phyloP scores from a whole-genome alignment of 2,113 vertebrate genomes.

The Galbula dea region DNA sequence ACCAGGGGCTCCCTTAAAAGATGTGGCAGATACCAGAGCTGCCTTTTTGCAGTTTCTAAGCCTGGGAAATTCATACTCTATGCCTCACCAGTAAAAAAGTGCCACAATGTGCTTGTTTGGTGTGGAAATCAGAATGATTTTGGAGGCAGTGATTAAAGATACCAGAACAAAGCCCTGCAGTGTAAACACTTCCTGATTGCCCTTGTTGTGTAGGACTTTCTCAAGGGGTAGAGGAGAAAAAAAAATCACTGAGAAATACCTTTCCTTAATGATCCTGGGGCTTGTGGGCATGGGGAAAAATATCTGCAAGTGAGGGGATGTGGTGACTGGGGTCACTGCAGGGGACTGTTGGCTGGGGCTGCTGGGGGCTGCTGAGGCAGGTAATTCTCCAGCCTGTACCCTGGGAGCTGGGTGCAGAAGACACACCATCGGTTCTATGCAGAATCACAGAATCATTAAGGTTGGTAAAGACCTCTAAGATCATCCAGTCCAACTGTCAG shows the following conservation, averaged over 20 bases:
- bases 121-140: not conserved
- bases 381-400: not conserved
- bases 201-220: not conserved
- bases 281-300: not conserved
- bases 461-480: too few species aligned
- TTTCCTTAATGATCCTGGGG: not conserved
- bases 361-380: not conserved
- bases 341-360: not conserved
- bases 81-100: not conserved
- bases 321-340: not conserved
- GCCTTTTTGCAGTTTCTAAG: not conserved
- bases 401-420: not conserved
- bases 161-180: not conserved
- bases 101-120: not conserved
- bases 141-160: not conserved
- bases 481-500: too few species aligned
- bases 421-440: rapidly evolving
- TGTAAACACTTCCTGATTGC: not conserved
- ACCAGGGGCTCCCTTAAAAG: not conserved
- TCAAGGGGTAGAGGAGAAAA: not conserved
- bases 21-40: not conserved
- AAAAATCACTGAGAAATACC: not conserved
- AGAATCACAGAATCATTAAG: too few species aligned
- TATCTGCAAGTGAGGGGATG: rapidly evolving
- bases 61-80: not conserved